Conservation (phyloP, 1,140 invertebrate genomes). For the Sitophilus oryzae region DNA sequence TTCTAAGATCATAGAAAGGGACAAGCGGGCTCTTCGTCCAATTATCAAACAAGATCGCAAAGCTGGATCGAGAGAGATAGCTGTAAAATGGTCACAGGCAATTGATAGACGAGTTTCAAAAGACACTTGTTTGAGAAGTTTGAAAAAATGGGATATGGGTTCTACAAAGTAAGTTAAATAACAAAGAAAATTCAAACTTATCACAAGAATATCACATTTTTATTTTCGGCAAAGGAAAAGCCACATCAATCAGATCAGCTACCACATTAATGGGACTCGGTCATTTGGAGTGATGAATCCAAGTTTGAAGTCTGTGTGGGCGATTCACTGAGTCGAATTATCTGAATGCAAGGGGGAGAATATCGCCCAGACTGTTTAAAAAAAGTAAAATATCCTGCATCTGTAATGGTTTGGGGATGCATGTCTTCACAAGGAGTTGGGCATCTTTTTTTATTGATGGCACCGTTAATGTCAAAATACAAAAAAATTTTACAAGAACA, state of each 20-base stretch:
- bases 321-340: neutral
- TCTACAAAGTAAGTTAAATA: neutral
- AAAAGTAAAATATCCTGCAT: neutral
- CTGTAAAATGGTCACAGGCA: neutral
- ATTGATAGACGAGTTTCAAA: neutral
- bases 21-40: no score
- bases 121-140: neutral
- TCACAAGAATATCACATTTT: neutral
- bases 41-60: no score
- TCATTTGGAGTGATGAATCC: neutral
- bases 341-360: no score
- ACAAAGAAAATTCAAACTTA: neutral
- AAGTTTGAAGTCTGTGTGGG: neutral
- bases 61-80: neutral
- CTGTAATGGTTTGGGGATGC: neutral
- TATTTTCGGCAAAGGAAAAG: neutral
- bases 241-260: neutral
- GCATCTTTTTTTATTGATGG: neutral
- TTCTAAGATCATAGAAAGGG: no score
- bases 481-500: neutral
- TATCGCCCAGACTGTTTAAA: no score
- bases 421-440: neutral
- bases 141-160: neutral
- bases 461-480: neutral
- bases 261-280: neutral